Conservation (phyloP, 2,113 vertebrate genomes). For the Saguinus imperator region DNA sequence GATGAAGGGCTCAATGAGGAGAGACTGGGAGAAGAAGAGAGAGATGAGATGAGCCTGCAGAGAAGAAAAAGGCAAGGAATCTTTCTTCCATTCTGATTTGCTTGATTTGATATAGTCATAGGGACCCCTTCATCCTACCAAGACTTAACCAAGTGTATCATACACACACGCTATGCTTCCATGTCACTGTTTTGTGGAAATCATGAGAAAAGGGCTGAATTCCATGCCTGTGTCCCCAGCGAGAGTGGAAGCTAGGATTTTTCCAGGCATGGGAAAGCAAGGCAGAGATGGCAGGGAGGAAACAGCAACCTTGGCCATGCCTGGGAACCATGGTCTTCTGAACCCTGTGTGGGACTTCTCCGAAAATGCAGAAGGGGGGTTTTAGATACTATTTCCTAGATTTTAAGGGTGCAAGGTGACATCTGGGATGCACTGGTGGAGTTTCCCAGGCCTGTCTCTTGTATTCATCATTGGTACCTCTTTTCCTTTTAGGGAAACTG, state of each 20-base stretch:
- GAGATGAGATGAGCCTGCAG: not conserved
- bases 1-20: not conserved
- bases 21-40: not conserved
- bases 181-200: not conserved
- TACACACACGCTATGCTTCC: rapidly evolving
- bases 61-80: not conserved
- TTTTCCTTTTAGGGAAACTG: not conserved
- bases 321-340: no score
- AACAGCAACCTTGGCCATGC: not conserved
- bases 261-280: not conserved
- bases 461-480: not conserved
- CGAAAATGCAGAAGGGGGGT: not conserved
- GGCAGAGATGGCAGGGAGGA: not conserved
- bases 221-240: not conserved
- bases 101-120: not conserved
- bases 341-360: not conserved
- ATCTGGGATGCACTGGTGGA: rapidly evolving
- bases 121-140: not conserved
- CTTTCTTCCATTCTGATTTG: not conserved
- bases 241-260: not conserved
- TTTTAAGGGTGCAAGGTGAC: not conserved
- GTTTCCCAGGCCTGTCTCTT: not conserved
- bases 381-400: not conserved
- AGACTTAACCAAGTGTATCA: not conserved
- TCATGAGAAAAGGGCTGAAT: not conserved